Percentiles rank a stretch among this genome's conserved stretches.
Evolutionary conservation across 1,140 invertebrate genomes (phyloP).

Genomic region (Rhyzopertha dominica): DNA sequence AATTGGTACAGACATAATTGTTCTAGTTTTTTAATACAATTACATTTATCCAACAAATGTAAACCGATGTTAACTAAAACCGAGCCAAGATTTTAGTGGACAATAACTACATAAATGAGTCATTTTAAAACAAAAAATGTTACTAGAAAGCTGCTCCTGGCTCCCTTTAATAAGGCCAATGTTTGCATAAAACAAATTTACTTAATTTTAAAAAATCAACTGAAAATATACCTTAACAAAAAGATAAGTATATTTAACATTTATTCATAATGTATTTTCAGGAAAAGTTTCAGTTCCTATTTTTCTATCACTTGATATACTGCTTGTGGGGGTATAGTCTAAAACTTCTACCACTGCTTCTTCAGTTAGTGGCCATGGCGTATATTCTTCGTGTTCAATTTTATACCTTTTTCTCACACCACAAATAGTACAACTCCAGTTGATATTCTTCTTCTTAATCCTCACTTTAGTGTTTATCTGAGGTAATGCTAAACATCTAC

Average conservation of each 20-base stretch:
- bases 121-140: too few species aligned
- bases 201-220: neutral
- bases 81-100: too few species aligned
- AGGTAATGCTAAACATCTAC: slow-evolving; percentile 46
- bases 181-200: slow-evolving; percentile 1
- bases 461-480: slow-evolving; percentile 46
- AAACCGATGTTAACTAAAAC: too few species aligned
- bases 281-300: slow-evolving; percentile 9
- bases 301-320: slow-evolving; percentile 18
- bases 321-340: slow-evolving; percentile 31
- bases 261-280: slow-evolving; percentile 7
- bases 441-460: slow-evolving; percentile 47
- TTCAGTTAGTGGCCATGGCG: slow-evolving; percentile 47
- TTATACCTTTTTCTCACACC: slow-evolving; percentile 41
- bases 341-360: slow-evolving; percentile 48
- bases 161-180: neutral
- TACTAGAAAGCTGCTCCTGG: too few species aligned
- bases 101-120: too few species aligned
- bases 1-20: too few species aligned
- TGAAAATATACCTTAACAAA: neutral
- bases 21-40: too few species aligned
- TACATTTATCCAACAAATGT: too few species aligned
- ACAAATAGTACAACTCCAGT: slow-evolving; percentile 48
- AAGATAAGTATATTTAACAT: slow-evolving; percentile 10
- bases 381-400: slow-evolving; percentile 39